Conservation (phyloP, 1,140 invertebrate species). For the Neuroterus valhalla region DNA sequence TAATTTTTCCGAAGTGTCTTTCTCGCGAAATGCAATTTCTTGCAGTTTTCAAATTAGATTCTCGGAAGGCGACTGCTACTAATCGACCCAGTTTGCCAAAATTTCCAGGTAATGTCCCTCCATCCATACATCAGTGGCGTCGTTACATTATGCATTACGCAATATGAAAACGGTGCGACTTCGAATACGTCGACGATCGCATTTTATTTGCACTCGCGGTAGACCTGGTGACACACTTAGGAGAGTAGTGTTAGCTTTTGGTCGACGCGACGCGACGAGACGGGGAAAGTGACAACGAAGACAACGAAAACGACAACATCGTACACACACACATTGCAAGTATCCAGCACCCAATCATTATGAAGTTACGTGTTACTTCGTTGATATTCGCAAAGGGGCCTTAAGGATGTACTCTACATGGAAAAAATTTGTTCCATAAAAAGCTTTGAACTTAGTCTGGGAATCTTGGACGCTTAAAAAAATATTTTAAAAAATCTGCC, state of each 20-base stretch:
- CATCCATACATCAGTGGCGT: constrained; percentile 10
- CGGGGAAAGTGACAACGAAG: constrained; percentile 54
- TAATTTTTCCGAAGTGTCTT: neutral
- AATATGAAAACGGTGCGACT: constrained; percentile 42
- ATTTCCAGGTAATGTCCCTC: constrained; percentile 39
- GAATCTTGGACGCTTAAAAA: no score
- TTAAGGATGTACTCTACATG: no score
- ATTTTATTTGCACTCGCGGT: constrained; percentile 51
- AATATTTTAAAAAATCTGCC: no score
- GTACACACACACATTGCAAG: constrained; percentile 13
- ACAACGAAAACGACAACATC: constrained; percentile 20
- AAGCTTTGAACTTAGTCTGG: no score
- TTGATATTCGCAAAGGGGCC: neutral
- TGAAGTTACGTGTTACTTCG: constrained; percentile 51
- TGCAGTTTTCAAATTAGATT: neutral
- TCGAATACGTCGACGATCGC: constrained; percentile 44
- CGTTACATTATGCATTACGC: constrained; percentile 41
- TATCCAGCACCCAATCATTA: constrained; percentile 45
- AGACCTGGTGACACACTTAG: constrained; percentile 63
- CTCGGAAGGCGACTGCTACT: neutral
- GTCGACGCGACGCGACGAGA: constrained; percentile 51
- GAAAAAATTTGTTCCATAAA: no score
- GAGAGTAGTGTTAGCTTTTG: constrained; percentile 23
- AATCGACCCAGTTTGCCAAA: constrained; percentile 53
- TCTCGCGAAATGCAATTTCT: neutral